Evolutionary conservation across 2,888 invertebrate genomes (phyloP).

Genomic region (Cryptocheilus praepositus): DNA sequence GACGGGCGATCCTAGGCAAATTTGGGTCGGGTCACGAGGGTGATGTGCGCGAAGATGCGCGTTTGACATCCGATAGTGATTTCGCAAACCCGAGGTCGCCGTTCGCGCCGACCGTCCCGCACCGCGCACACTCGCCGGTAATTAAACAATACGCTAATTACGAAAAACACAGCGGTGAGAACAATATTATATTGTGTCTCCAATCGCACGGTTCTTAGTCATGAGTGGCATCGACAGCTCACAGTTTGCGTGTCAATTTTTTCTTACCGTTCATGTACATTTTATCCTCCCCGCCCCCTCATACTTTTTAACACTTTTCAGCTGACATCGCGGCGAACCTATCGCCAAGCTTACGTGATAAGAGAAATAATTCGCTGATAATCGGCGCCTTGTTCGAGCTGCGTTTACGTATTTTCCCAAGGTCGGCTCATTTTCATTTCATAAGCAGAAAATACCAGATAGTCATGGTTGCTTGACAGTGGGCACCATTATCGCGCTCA

Average conservation of each 20-base stretch:
- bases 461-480: neutral
- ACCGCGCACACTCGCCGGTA: slow-evolving; percentile 19
- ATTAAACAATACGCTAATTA: slow-evolving; percentile 45
- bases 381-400: neutral
- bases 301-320: too few species aligned
- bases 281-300: too few species aligned
- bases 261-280: too few species aligned
- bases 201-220: neutral
- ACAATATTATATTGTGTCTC: slow-evolving; percentile 14
- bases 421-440: slow-evolving; percentile 3
- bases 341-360: neutral
- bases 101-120: slow-evolving; percentile 6
- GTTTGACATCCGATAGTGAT: neutral
- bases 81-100: neutral
- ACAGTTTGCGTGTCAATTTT: neutral
- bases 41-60: slow-evolving; percentile 24
- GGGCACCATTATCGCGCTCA: neutral
- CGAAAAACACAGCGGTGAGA: slow-evolving; percentile 40
- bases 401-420: neutral
- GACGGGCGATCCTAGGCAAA: slow-evolving; percentile 32
- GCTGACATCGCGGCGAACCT: neutral
- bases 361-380: neutral
- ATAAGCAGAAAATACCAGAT: neutral
- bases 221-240: neutral
- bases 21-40: slow-evolving; percentile 51